Percentiles rank a stretch among this genome's conserved stretches.
Evolutionary conservation across 1,140 invertebrate species (phyloP).

Genomic region (Carposina sasakii): DNA sequence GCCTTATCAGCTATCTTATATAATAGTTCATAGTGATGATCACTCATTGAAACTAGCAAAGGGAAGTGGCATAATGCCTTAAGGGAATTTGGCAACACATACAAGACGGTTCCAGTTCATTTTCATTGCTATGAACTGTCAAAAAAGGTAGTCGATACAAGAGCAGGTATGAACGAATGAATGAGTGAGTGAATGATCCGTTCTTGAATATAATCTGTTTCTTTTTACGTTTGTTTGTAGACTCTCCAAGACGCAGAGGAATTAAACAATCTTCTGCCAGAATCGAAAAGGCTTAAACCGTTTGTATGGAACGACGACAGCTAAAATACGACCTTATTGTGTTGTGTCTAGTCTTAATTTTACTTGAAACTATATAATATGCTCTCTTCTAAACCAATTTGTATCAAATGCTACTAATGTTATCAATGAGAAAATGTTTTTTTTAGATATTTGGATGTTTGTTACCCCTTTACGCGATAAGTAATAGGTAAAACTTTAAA

Average conservation of each 20-base stretch:
- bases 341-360: too few species aligned
- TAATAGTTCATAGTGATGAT: background rate
- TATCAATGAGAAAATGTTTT: too few species aligned
- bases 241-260: slow-evolving; percentile 88
- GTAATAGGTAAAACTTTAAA: too few species aligned
- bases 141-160: background rate
- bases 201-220: background rate
- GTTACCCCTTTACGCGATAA: too few species aligned
- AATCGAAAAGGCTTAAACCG: slow-evolving; percentile 88
- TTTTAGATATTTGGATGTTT: too few species aligned
- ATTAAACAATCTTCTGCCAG: slow-evolving; percentile 87
- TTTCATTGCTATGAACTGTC: background rate
- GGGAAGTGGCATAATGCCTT: background rate
- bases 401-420: too few species aligned
- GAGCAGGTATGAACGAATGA: too few species aligned
- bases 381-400: too few species aligned
- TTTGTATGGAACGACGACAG: too few species aligned
- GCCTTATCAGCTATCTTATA: background rate
- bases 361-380: too few species aligned
- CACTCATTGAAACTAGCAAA: background rate
- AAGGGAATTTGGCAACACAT: background rate
- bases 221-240: slow-evolving; percentile 61
- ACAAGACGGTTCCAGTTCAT: background rate
- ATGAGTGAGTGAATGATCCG: background rate
- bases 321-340: too few species aligned